Evolutionary conservation across 1,140 invertebrate genomes (phyloP).

Genomic region (Hyles vespertilio): DNA sequence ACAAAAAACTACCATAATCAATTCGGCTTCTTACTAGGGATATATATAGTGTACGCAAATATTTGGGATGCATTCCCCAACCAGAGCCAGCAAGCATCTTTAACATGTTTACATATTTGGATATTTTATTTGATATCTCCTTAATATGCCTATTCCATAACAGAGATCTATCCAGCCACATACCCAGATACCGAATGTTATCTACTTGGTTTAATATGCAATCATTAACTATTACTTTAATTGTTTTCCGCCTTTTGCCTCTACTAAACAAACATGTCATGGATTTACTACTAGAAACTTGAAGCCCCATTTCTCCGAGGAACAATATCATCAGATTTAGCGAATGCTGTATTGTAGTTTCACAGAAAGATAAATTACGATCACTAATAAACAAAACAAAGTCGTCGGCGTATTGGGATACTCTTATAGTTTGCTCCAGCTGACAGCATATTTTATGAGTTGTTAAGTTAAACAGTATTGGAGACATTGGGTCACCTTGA

Average conservation of each 20-base stretch:
- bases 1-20: slow-evolving; percentile 4
- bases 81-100: slow-evolving; percentile 14
- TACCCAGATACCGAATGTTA: slow-evolving; percentile 22
- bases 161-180: slow-evolving; percentile 22
- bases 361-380: slow-evolving; percentile 10
- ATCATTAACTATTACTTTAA: slow-evolving; percentile 1
- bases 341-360: slow-evolving; percentile 12
- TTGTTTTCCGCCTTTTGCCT: slow-evolving; percentile 10
- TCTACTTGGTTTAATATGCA: slow-evolving; percentile 3
- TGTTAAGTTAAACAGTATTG: slow-evolving; percentile 31
- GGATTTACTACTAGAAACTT: slow-evolving; percentile 21
- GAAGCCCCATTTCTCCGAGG: slow-evolving; percentile 18
- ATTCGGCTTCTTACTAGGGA: slow-evolving; percentile 1
- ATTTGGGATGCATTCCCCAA: slow-evolving; percentile 24
- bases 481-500: slow-evolving; percentile 32
- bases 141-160: slow-evolving; percentile 21
- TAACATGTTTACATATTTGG: slow-evolving; percentile 19
- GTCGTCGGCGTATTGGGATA: slow-evolving; percentile 31
- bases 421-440: slow-evolving; percentile 11
- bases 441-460: background rate
- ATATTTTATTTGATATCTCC: background rate
- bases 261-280: slow-evolving; percentile 26
- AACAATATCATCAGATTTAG: slow-evolving; percentile 13
- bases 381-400: slow-evolving; percentile 20
- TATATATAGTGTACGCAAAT: slow-evolving; percentile 19